These are phyloP conservation scores for Turritopsis rubra DNA, from an alignment of 30 jellyfish, hydroid and myxozoan genomes.

Conservation along the genomic window DNA sequence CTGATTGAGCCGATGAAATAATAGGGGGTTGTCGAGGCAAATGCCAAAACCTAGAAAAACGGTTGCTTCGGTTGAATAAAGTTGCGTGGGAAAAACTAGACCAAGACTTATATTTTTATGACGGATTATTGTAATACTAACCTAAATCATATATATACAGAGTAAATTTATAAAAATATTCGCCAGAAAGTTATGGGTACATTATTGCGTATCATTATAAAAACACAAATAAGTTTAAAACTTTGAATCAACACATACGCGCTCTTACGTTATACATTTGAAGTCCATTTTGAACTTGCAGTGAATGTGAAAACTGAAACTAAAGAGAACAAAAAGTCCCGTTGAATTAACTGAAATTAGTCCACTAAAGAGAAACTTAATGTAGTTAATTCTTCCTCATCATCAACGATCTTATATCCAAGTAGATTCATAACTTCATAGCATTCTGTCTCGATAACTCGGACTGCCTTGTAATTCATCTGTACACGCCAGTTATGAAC, in stretches of 20 bases:
- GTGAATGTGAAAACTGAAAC: no score
- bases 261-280: no score
- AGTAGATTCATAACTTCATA: constrained; percentile 97
- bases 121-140: neutral
- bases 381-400: constrained; percentile 98
- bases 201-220: neutral
- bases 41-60: no score
- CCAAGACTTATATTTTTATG: neutral
- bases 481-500: constrained; percentile 97
- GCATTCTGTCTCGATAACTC: constrained; percentile 95
- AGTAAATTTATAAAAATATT: neutral
- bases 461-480: constrained; percentile 78
- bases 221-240: neutral
- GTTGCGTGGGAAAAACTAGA: no score
- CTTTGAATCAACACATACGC: no score
- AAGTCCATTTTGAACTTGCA: no score
- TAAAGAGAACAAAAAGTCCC: no score
- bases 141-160: neutral
- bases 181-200: neutral
- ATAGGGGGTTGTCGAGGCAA: no score
- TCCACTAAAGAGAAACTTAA: constrained; percentile 88
- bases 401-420: constrained; percentile 97
- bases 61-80: no score
- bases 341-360: constrained; percentile 11
- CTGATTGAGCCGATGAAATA: no score